A percentile compares a stretch with the other conserved stretches of the same genome.
Conservation (phyloP, 1,140 invertebrate species). For the Microplitis demolitor region DNA sequence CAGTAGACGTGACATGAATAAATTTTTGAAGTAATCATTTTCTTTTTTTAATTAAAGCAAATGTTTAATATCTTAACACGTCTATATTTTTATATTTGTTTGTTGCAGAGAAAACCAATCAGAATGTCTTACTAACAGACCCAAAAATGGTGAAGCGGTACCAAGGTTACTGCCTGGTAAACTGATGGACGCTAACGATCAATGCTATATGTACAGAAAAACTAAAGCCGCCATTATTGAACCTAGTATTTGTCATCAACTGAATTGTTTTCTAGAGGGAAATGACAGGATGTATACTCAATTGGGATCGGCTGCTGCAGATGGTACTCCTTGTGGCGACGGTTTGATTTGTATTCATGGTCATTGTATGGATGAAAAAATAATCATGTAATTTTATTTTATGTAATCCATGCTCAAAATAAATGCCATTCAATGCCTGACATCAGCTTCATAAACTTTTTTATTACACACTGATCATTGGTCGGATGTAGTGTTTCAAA, state of each 20-base stretch:
- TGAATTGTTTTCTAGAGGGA: not conserved
- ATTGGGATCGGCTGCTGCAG: not conserved
- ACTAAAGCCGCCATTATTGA: not conserved
- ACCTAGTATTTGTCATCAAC: not conserved
- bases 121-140: constrained; percentile 12
- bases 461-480: too few species aligned
- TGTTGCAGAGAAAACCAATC: not conserved
- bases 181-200: constrained; percentile 11
- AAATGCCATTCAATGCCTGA: too few species aligned
- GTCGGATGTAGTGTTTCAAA: too few species aligned
- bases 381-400: too few species aligned
- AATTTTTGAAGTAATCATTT: too few species aligned
- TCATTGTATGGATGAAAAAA: not conserved
- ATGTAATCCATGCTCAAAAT: too few species aligned
- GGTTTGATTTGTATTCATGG: constrained; percentile 3
- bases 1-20: too few species aligned
- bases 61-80: too few species aligned
- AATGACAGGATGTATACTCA: not conserved
- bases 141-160: not conserved
- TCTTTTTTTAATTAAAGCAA: too few species aligned
- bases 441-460: too few species aligned
- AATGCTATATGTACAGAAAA: constrained; percentile 11
- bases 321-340: constrained; percentile 18
- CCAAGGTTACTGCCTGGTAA: constrained; percentile 13
- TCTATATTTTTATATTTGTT: not conserved